A percentile compares a stretch with the other conserved stretches of the same genome.
Conservation (phyloP, 2,113 vertebrate genomes). For the Halichoerus grypus region DNA sequence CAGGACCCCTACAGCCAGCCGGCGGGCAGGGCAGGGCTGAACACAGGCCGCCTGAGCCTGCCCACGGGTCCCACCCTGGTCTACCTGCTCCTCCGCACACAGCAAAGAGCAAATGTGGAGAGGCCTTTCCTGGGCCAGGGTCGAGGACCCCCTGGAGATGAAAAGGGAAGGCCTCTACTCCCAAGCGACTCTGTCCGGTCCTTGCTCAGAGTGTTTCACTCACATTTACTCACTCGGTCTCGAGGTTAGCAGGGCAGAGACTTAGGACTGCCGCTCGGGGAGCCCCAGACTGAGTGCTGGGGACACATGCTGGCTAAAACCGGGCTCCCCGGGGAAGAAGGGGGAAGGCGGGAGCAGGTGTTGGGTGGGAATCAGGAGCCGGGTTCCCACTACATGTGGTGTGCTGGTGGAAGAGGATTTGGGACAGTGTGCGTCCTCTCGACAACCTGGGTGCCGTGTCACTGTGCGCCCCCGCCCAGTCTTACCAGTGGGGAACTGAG, state of each 20-base stretch:
- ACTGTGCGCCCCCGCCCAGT: background rate
- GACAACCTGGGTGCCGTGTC: background rate
- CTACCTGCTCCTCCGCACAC: accelerated
- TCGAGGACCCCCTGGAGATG: background rate
- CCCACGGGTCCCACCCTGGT: background rate
- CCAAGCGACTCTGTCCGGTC: background rate
- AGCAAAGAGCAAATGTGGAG: background rate
- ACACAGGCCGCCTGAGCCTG: background rate
- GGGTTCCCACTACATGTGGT: background rate
- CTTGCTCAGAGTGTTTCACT: background rate
- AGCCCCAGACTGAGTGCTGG: background rate
- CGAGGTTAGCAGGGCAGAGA: too few species aligned
- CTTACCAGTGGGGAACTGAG: background rate
- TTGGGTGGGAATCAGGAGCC: background rate
- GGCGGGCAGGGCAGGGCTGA: background rate
- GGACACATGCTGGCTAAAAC: background rate
- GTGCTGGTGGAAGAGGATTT: background rate
- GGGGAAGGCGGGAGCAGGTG: too few species aligned
- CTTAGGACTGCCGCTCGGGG: accelerated
- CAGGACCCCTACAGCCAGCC: accelerated
- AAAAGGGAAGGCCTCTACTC: background rate
- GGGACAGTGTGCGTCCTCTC: accelerated
- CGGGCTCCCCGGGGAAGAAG: accelerated
- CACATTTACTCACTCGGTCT: background rate
- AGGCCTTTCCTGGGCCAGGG: background rate